phyloP scores from a whole-genome alignment of 2,113 vertebrate species.

The Menidia beryllina region DNA sequence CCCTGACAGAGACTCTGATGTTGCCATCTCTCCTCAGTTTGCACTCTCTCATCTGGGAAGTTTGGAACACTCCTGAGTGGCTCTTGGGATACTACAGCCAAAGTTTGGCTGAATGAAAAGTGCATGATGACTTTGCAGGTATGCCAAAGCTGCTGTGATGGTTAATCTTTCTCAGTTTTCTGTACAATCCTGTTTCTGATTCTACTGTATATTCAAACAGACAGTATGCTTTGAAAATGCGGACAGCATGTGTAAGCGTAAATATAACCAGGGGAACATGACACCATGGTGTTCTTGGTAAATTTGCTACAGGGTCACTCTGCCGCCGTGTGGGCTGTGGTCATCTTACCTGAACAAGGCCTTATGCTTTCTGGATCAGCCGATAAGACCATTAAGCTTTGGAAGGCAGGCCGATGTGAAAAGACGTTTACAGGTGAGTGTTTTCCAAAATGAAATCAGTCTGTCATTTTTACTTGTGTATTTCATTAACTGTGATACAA shows the following conservation, averaged over 20 bases:
- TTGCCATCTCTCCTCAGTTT: conserved; percentile 82
- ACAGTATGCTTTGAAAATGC: not conserved
- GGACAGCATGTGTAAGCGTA: not conserved
- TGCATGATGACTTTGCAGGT: conserved; percentile 99
- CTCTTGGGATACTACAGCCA: conserved; percentile 97
- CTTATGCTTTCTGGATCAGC: conserved; percentile 97
- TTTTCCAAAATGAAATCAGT: not conserved
- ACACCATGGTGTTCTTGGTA: conserved; percentile 13
- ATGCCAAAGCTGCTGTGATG: conserved; percentile 17
- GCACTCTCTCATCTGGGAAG: conserved; percentile 94
- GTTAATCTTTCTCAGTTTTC: not conserved
- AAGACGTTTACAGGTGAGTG: conserved; percentile 89
- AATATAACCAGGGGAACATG: not conserved
- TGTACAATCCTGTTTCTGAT: too few species aligned
- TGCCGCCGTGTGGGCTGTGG: conserved; percentile 95
- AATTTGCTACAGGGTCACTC: conserved; percentile 87
- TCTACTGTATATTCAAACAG: too few species aligned
- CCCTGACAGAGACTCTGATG: not conserved
- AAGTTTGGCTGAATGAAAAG: conserved; percentile 97
- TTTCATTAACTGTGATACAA: too few species aligned
- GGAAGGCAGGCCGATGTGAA: conserved; percentile 97
- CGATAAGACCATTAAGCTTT: conserved; percentile 97
- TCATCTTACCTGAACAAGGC: conserved; percentile 94
- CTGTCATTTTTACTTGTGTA: too few species aligned
- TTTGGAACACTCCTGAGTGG: conserved; percentile 97